These are phyloP conservation scores for Falco berigora DNA, from an alignment of 2,797 vertebrate genomes.

Conservation along the genomic window DNA sequence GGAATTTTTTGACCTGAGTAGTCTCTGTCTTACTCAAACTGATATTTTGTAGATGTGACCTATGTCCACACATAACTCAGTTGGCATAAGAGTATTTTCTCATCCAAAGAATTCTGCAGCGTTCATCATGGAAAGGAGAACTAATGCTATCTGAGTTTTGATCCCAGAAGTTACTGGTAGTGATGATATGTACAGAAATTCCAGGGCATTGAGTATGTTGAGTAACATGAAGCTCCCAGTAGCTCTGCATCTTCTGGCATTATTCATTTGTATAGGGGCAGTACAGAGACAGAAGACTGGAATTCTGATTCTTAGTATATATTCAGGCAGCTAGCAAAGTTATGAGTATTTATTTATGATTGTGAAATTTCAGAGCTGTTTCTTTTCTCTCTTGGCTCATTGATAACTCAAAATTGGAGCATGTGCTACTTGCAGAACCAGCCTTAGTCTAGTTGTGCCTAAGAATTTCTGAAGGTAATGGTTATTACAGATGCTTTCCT, in stretches of 20 bases:
- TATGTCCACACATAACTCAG: not conserved
- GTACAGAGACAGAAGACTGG: not conserved
- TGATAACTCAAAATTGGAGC: not conserved
- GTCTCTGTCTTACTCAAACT: not conserved
- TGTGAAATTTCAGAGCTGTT: not conserved
- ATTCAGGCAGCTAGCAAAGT: not conserved
- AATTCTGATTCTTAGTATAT: not conserved
- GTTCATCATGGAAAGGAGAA: not conserved
- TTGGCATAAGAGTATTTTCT: not conserved
- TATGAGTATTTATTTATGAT: not conserved
- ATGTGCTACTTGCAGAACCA: not conserved
- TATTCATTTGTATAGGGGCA: not conserved
- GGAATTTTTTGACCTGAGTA: not conserved
- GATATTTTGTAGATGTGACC: not conserved
- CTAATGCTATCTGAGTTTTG: not conserved
- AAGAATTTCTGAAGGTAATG: not conserved
- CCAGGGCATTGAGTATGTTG: not conserved
- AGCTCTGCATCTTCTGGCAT: not conserved
- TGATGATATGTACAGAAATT: not conserved
- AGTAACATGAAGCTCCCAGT: not conserved
- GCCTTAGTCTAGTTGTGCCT: not conserved
- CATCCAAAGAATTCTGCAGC: not conserved
- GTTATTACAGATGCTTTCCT: not conserved
- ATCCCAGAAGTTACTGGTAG: not conserved
- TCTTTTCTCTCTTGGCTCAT: not conserved